These are phyloP conservation scores for Cryptoprocta ferox DNA, from an alignment of 2,797 vertebrate species.

Conservation along the genomic window DNA sequence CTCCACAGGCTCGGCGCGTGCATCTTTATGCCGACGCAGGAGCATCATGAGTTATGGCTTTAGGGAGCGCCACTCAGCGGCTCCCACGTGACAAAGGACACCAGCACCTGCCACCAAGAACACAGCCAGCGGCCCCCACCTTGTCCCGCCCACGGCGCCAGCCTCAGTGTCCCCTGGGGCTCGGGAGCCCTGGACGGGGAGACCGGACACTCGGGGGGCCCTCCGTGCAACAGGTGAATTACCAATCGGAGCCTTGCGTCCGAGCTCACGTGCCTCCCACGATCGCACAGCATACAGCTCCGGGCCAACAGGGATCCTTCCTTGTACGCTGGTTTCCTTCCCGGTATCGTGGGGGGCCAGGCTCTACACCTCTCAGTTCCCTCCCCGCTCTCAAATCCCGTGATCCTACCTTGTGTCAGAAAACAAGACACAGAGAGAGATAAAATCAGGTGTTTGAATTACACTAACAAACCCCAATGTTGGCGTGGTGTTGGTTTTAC, in stretches of 20 bases:
- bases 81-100: not conserved
- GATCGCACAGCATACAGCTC: accelerated
- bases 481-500: accelerated
- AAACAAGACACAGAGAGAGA: not conserved
- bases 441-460: too few species aligned
- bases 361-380: not conserved
- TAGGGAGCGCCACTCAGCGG: accelerated
- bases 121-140: not conserved
- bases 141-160: accelerated
- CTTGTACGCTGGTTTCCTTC: not conserved
- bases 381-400: not conserved
- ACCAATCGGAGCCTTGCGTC: accelerated
- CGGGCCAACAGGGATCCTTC: accelerated
- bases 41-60: accelerated
- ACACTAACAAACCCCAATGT: not conserved
- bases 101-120: not conserved
- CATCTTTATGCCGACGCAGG: accelerated
- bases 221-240: accelerated
- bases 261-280: accelerated
- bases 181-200: accelerated
- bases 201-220: not conserved
- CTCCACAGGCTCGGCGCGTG: not conserved
- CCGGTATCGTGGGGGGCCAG: not conserved
- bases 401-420: accelerated
- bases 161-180: too few species aligned